A percentile compares a stretch with the other conserved stretches of the same genome.
These are phyloP conservation scores for Cephus nigrinus DNA, from an alignment of 2,888 invertebrate species.

Conservation along the genomic window DNA sequence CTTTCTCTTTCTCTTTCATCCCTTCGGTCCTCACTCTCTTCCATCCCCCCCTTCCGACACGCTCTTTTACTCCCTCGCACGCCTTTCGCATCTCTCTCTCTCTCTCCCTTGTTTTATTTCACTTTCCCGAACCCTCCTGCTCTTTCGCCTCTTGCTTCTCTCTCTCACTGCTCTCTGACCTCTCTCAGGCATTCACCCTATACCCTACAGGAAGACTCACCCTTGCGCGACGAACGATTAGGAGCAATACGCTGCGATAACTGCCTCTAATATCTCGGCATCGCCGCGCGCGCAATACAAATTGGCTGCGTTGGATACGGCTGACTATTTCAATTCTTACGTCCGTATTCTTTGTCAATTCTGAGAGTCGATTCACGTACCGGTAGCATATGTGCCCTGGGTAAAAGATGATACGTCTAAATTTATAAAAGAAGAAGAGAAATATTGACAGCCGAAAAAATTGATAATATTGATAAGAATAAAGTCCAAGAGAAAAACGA, in stretches of 20 bases:
- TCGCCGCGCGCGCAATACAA: constrained; percentile 57
- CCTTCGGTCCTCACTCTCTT: background rate
- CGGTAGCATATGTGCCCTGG: background rate
- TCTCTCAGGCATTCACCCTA: constrained; percentile 29
- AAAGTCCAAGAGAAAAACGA: background rate
- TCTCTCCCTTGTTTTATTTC: constrained; percentile 1
- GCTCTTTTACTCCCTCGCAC: constrained; percentile 5
- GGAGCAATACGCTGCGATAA: constrained; percentile 65
- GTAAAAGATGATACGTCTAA: background rate
- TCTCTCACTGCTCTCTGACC: constrained; percentile 31
- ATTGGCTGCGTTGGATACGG: constrained; percentile 35
- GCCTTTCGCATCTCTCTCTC: background rate
- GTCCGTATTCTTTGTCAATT: background rate
- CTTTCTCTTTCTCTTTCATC: constrained; percentile 11
- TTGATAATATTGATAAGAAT: background rate
- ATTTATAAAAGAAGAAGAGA: background rate
- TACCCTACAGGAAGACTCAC: constrained; percentile 7
- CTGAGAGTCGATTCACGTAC: background rate
- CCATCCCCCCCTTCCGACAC: background rate
- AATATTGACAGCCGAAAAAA: background rate
- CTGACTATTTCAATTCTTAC: background rate
- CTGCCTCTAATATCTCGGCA: constrained; percentile 62
- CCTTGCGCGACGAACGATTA: constrained; percentile 57
- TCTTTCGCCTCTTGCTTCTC: constrained; percentile 21
- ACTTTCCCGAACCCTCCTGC: constrained; percentile 14